These are phyloP conservation scores for Scrobipalpa atriplicella DNA, from an alignment of 2,888 invertebrate species.

Conservation along the genomic window DNA sequence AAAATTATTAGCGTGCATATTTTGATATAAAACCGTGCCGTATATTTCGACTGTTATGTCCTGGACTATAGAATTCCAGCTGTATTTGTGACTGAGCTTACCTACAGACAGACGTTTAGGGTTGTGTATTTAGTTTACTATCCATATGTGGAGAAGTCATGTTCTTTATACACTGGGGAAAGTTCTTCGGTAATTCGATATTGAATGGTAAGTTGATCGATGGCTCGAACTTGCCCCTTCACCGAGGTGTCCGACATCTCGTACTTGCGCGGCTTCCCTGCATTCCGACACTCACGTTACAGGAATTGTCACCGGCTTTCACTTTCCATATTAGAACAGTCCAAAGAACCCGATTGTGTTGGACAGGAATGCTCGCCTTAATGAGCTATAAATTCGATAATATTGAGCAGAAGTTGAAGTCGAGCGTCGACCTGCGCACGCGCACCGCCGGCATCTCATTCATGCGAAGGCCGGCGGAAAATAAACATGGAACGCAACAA, in stretches of 20 bases:
- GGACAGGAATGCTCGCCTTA: slow-evolving; percentile 50
- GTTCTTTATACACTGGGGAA: slow-evolving; percentile 11
- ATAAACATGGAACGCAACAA: slow-evolving; percentile 58
- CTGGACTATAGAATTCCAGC: not conserved
- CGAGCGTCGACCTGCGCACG: slow-evolving; percentile 53
- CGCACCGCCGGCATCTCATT: slow-evolving; percentile 63
- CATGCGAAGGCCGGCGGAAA: slow-evolving; percentile 70
- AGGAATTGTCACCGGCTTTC: slow-evolving; percentile 65
- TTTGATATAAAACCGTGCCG: not conserved
- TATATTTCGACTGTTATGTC: not conserved
- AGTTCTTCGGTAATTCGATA: slow-evolving; percentile 16
- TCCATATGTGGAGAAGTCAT: slow-evolving; percentile 10
- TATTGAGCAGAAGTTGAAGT: slow-evolving; percentile 58
- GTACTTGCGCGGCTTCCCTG: slow-evolving; percentile 49
- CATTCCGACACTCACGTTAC: slow-evolving; percentile 60
- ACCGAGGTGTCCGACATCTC: slow-evolving; percentile 8
- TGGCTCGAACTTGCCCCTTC: slow-evolving; percentile 25
- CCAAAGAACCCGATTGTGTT: slow-evolving; percentile 61
- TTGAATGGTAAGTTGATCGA: slow-evolving; percentile 23
- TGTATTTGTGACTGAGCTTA: not conserved
- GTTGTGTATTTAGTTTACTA: not conserved
- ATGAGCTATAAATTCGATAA: slow-evolving; percentile 70
- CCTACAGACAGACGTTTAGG: not conserved
- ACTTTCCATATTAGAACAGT: slow-evolving; percentile 64
- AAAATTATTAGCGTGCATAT: slow-evolving; percentile 10